Percentiles rank a stretch among this genome's conserved stretches.
phyloP scores from a whole-genome alignment of 2,797 vertebrate genomes.

The Liparis tanakae region DNA sequence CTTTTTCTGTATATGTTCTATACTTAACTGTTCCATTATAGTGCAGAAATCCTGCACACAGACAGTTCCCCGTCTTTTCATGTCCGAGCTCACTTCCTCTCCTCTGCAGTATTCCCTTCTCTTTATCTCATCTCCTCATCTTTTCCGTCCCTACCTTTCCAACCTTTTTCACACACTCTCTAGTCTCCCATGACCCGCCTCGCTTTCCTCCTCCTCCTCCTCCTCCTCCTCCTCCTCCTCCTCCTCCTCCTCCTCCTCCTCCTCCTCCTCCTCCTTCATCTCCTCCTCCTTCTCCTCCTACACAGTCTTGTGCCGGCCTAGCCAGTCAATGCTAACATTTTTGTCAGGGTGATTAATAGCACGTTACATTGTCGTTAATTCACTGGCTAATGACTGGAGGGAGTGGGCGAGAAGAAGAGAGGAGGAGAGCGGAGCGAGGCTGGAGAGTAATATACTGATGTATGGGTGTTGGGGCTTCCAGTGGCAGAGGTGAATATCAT shows the following conservation, averaged over 20 bases:
- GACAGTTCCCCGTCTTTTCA: too few relatives aligned
- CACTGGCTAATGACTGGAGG: slow-evolving; percentile 98
- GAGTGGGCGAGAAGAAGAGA: slow-evolving; percentile 68
- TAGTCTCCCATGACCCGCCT: slow-evolving; percentile 41
- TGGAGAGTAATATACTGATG: slow-evolving; percentile 95
- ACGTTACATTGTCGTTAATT: slow-evolving; percentile 95
- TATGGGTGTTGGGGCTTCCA: slow-evolving; percentile 91
- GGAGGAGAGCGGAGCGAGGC: slow-evolving; percentile 77
- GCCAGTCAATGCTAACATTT: slow-evolving; percentile 89
- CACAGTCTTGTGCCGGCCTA: slow-evolving; percentile 80
- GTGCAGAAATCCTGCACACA: slow-evolving; percentile 10
- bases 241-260: slow-evolving; percentile 42
- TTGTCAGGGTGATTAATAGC: slow-evolving; percentile 99
- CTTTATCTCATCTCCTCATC: slow-evolving; percentile 6
- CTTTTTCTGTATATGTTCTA: neutral
- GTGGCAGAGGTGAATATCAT: slow-evolving; percentile 99
- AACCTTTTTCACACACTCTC: slow-evolving; percentile 15
- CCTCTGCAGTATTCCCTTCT: neutral
- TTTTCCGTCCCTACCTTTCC: neutral
- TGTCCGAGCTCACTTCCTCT: slow-evolving; percentile 1
- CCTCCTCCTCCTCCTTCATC: slow-evolving; percentile 1
- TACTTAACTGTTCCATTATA: neutral
- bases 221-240: neutral
- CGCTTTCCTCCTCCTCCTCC: slow-evolving; percentile 18
- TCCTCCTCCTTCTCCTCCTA: slow-evolving; percentile 34